phyloP scores from a whole-genome alignment of 2,888 invertebrate genomes.

The Scotopteryx bipunctaria region DNA sequence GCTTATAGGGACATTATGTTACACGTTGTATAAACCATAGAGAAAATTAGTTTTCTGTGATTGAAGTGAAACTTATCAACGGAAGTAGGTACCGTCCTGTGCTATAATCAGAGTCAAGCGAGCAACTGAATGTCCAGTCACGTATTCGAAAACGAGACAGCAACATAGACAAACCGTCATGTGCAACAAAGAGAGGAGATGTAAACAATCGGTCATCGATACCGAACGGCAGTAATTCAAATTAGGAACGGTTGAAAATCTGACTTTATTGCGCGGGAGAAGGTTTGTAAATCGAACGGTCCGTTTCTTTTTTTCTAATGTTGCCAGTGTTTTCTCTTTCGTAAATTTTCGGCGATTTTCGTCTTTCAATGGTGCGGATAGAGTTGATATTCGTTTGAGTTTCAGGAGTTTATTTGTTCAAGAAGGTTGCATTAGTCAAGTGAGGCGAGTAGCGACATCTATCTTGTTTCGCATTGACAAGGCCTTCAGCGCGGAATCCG shows the following conservation, averaged over 20 bases:
- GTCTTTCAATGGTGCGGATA: background rate
- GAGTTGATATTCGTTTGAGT: background rate
- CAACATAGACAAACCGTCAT: background rate
- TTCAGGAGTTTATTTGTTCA: constrained; percentile 13
- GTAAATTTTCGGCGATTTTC: background rate
- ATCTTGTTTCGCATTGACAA: constrained; percentile 67
- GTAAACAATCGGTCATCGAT: constrained; percentile 16
- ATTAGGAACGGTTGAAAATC: constrained; percentile 9
- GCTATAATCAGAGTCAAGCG: constrained; percentile 18
- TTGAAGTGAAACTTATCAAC: background rate
- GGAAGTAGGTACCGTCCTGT: constrained; percentile 35
- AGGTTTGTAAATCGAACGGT: constrained; percentile 7
- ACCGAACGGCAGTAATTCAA: constrained; percentile 11
- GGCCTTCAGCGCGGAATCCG: constrained; percentile 54
- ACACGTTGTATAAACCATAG: too few species aligned
- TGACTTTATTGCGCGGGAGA: constrained; percentile 1
- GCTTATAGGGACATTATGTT: too few species aligned
- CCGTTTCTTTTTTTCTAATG: background rate
- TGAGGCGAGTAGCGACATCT: constrained; percentile 59
- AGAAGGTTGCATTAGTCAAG: constrained; percentile 55
- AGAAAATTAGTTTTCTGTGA: background rate
- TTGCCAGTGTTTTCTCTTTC: background rate
- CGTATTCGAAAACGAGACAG: constrained; percentile 13
- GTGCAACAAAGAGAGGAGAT: constrained; percentile 3
- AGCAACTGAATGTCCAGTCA: constrained; percentile 20